phyloP scores from a whole-genome alignment of 2,888 invertebrate species.

The Hypsopygia costalis region DNA sequence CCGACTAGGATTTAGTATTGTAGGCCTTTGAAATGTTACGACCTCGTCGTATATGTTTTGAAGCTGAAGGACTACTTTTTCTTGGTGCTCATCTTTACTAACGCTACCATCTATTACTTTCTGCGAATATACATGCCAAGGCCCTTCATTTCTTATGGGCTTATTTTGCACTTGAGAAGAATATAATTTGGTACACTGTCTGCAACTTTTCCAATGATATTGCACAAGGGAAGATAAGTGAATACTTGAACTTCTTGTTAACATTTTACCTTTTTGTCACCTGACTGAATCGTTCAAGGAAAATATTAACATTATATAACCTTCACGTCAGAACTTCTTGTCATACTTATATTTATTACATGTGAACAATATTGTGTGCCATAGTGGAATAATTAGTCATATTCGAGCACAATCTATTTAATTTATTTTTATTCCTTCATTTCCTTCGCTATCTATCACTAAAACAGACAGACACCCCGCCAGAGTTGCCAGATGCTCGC shows the following conservation, averaged over 20 bases:
- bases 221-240: constrained; percentile 42
- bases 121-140: constrained; percentile 76
- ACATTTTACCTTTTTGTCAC: constrained; percentile 46
- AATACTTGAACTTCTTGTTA: constrained; percentile 39
- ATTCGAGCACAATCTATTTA: no score
- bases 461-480: no score
- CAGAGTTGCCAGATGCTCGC: no score
- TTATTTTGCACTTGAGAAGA: constrained; percentile 48
- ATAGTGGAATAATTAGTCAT: no score
- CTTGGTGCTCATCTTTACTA: constrained; percentile 86
- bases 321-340: constrained; percentile 13
- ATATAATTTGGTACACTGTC: constrained; percentile 50
- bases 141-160: constrained; percentile 45
- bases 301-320: constrained; percentile 44
- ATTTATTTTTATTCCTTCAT: no score
- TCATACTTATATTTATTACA: not conserved
- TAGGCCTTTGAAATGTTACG: constrained; percentile 73
- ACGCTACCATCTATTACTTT: constrained; percentile 82
- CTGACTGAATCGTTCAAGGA: constrained; percentile 26
- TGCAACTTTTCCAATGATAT: constrained; percentile 47
- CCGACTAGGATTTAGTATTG: constrained; percentile 27
- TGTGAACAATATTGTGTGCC: no score
- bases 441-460: no score
- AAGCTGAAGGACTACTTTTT: constrained; percentile 83
- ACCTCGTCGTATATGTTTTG: constrained; percentile 85